Conservation (phyloP, 2,888 invertebrate genomes). For the Pseudanteris insignis region DNA sequence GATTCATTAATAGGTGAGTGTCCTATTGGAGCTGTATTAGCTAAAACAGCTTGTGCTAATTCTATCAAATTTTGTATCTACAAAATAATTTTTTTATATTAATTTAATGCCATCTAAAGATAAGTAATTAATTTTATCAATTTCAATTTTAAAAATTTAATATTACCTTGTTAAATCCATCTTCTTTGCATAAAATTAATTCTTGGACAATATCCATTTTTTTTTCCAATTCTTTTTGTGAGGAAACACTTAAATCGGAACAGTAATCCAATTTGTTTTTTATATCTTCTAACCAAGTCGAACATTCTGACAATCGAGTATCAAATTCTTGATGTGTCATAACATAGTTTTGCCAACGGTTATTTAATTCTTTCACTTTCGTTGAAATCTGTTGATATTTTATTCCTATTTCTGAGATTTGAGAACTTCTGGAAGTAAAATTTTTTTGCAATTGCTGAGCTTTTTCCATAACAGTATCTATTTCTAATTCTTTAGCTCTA, state of each 20-base stretch:
- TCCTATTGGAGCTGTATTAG: conserved; percentile 89
- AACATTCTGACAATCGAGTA: conserved; percentile 80
- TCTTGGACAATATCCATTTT: conserved; percentile 88
- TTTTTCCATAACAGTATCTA: conserved; percentile 90
- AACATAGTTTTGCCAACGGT: conserved; percentile 93
- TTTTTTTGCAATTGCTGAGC: conserved; percentile 85
- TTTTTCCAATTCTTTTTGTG: conserved; percentile 85
- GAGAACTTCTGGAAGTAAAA: conserved; percentile 78
- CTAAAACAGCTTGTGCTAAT: conserved; percentile 87
- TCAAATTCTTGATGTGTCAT: conserved; percentile 88
- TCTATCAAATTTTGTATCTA: conserved; percentile 82
- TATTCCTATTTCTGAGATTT: conserved; percentile 88
- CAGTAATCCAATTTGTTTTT: conserved; percentile 87
- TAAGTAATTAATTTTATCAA: no score
- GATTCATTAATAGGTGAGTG: conserved; percentile 87
- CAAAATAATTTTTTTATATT: conserved; percentile 6
- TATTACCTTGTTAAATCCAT: conserved; percentile 85
- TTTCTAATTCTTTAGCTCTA: conserved; percentile 89
- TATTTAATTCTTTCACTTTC: conserved; percentile 89
- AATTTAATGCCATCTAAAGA: no score
- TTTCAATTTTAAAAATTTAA: conserved; percentile 1
- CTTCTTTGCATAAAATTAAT: conserved; percentile 88
- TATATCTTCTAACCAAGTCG: conserved; percentile 84
- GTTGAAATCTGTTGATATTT: conserved; percentile 91
- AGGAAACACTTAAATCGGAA: conserved; percentile 81